Conservation (phyloP, 2,888 invertebrate species). For the Yponomeuta malinellus region DNA sequence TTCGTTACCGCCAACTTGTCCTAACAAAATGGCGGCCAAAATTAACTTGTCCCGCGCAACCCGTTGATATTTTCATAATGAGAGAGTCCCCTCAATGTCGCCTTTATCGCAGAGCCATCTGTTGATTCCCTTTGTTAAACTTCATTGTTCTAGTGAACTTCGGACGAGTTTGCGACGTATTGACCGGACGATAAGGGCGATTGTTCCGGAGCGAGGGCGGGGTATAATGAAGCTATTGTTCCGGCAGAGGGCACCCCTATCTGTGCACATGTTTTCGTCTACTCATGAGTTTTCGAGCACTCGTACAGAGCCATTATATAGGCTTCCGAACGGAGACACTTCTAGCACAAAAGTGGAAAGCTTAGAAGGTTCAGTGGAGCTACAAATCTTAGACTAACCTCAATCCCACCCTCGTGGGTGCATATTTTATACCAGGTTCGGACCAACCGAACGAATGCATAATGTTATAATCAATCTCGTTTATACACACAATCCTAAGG, state of each 20-base stretch:
- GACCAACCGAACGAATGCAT: too few relatives aligned
- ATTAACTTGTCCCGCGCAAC: constrained; percentile 30
- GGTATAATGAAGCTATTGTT: constrained; percentile 49
- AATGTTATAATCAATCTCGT: too few relatives aligned
- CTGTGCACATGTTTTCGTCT: constrained; percentile 39
- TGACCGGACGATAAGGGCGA: constrained; percentile 35
- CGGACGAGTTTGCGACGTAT: constrained; percentile 34
- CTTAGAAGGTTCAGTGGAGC: too few relatives aligned
- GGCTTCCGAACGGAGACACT: not conserved
- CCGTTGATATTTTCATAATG: constrained; percentile 46
- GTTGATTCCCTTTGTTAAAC: constrained; percentile 60
- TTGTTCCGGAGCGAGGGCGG: constrained; percentile 33
- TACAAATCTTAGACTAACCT: too few relatives aligned
- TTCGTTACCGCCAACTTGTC: constrained; percentile 13
- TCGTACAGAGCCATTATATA: constrained; percentile 20
- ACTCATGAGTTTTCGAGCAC: constrained; percentile 44
- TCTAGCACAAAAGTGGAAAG: too few relatives aligned
- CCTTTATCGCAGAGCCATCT: constrained; percentile 57
- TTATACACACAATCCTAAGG: too few relatives aligned
- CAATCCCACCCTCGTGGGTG: too few relatives aligned
- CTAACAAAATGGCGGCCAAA: constrained; percentile 2
- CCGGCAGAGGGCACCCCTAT: constrained; percentile 50
- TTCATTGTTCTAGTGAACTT: constrained; percentile 31
- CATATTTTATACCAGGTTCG: too few relatives aligned
- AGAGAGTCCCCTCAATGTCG: constrained; percentile 38